Evolutionary conservation across 2,797 vertebrate genomes (phyloP).

Genomic region (Sebastes taczanowskii): DNA sequence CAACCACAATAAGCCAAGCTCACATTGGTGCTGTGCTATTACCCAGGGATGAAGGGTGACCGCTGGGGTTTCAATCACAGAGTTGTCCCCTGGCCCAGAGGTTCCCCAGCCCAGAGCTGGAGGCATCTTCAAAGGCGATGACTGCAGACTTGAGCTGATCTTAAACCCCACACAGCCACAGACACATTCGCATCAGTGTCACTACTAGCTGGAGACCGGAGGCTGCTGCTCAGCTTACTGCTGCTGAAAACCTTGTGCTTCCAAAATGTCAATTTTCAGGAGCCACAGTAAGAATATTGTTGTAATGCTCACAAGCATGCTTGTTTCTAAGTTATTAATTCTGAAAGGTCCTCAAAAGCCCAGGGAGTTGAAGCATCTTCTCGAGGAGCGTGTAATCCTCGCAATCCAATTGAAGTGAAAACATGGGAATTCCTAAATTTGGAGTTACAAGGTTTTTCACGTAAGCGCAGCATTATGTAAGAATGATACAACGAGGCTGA

Average conservation of each 20-base stretch:
- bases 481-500: constrained; percentile 24
- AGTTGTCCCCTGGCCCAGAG: constrained; percentile 29
- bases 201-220: constrained; percentile 1
- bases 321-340: background rate
- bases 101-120: constrained; percentile 28
- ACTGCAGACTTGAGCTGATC: constrained; percentile 45
- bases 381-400: background rate
- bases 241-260: background rate
- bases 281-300: background rate
- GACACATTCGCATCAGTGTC: background rate
- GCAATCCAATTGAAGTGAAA: background rate
- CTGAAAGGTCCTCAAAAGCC: background rate
- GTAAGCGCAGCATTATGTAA: constrained; percentile 45
- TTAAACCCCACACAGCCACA: constrained; percentile 28
- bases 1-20: constrained; percentile 30
- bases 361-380: background rate
- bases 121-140: constrained; percentile 53
- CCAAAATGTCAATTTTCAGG: background rate
- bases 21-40: constrained; percentile 33
- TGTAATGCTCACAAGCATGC: background rate
- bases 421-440: constrained; percentile 22
- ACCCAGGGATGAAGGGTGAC: constrained; percentile 50
- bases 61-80: constrained; percentile 41
- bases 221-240: background rate
- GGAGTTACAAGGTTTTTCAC: background rate